Evolutionary conservation across 1,140 invertebrate species (phyloP).

Genomic region (Sycophila sp.): DNA sequence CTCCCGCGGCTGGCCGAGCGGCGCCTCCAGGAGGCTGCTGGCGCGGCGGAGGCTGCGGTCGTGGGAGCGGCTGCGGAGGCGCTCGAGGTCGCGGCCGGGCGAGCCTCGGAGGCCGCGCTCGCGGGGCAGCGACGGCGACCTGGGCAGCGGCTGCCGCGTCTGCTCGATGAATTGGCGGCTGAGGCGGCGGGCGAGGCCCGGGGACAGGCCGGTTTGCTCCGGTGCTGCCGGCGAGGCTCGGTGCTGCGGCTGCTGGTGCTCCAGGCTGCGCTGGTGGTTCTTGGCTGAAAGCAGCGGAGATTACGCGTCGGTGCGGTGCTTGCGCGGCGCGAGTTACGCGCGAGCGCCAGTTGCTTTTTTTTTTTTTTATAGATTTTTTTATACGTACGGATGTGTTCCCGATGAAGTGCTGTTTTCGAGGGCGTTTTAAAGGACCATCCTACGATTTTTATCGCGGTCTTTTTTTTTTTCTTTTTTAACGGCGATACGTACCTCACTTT

Average conservation of each 20-base stretch:
- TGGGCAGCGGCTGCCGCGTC: slow-evolving; percentile 54
- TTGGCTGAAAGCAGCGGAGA: slow-evolving; percentile 56
- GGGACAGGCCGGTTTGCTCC: slow-evolving; percentile 43
- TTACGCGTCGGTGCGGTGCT: slow-evolving; percentile 35
- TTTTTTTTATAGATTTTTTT: background rate
- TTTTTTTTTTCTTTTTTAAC: too few species aligned
- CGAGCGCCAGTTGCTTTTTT: too few species aligned
- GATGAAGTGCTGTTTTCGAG: too few species aligned
- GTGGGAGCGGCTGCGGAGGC: slow-evolving; percentile 44
- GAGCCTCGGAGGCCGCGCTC: slow-evolving; percentile 32
- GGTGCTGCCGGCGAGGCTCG: background rate
- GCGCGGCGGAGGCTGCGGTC: slow-evolving; percentile 44
- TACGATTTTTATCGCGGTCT: background rate
- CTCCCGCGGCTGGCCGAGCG: slow-evolving; percentile 15
- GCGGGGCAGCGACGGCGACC: slow-evolving; percentile 52
- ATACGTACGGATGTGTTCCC: too few species aligned
- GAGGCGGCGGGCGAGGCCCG: slow-evolving; percentile 57
- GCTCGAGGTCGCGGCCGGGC: slow-evolving; percentile 29
- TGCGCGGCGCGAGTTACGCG: background rate
- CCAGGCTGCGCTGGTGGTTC: slow-evolving; percentile 15
- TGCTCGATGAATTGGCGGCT: slow-evolving; percentile 61
- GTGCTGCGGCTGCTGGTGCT: background rate
- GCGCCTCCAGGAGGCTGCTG: slow-evolving; percentile 54
- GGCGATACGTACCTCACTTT: slow-evolving; percentile 27
- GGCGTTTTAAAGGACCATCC: too few species aligned